A percentile compares a stretch with the other conserved stretches of the same genome.
These are phyloP conservation scores for Phalanger gymnotis DNA, from an alignment of 2,797 vertebrate genomes.

Conservation along the genomic window DNA sequence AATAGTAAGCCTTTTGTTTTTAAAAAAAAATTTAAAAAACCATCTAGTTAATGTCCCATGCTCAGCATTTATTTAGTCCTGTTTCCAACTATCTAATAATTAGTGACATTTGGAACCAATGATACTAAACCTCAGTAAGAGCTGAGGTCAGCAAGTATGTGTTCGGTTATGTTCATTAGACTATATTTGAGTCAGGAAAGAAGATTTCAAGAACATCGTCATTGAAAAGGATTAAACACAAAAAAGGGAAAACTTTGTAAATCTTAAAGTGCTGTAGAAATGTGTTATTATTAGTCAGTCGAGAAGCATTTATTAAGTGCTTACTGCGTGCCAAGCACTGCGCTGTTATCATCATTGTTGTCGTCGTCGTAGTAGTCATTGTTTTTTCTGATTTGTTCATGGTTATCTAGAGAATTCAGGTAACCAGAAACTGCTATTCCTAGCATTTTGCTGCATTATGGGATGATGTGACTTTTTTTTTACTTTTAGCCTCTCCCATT, in stretches of 20 bases:
- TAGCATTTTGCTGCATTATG: background rate
- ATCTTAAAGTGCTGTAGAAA: background rate
- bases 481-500: background rate
- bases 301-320: background rate
- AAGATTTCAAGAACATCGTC: background rate
- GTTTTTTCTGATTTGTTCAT: background rate
- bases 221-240: background rate
- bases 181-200: background rate
- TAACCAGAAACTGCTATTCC: background rate
- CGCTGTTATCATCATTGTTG: background rate
- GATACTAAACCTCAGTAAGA: background rate
- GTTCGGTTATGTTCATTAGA: background rate
- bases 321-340: background rate
- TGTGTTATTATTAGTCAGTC: background rate
- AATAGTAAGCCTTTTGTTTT: background rate
- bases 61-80: background rate
- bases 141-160: background rate
- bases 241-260: background rate
- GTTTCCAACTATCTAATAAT: background rate
- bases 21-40: background rate
- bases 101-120: background rate
- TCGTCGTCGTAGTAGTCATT: no score
- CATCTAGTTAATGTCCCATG: background rate
- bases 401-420: background rate
- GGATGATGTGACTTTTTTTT: background rate